Percentiles rank a stretch among this genome's conserved stretches.
phyloP scores from a whole-genome alignment of 92 coral and sea anemone species.

The Phenganax marumi region DNA sequence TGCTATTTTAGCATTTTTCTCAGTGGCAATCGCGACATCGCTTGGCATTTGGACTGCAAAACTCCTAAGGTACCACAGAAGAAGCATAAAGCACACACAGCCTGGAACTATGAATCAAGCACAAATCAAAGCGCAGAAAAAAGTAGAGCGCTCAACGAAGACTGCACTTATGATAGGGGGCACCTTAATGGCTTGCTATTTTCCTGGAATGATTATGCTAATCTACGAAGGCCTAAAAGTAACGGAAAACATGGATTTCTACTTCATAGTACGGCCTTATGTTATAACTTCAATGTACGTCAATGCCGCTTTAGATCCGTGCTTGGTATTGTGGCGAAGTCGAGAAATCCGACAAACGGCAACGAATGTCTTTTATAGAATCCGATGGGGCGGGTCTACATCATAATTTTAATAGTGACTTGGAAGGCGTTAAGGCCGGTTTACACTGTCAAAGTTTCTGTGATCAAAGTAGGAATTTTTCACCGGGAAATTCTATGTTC shows the following conservation, averaged over 20 bases:
- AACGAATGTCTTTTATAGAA: neutral
- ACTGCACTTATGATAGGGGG: neutral
- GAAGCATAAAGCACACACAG: neutral
- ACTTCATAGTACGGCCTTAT: neutral
- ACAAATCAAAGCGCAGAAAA: constrained; percentile 15
- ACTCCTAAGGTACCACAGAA: neutral
- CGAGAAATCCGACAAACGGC: neutral
- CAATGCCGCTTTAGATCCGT: constrained; percentile 3
- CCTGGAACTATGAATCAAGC: neutral
- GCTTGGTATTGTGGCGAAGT: constrained; percentile 18
- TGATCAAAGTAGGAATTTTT: too few species aligned
- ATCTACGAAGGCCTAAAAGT: neutral
- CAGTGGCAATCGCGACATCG: neutral
- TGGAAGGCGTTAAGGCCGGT: too few species aligned
- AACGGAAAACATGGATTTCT: neutral
- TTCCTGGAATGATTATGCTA: constrained; percentile 2
- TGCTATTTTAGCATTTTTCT: neutral
- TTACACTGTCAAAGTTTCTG: too few species aligned
- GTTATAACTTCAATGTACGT: neutral
- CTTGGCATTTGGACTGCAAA: neutral
- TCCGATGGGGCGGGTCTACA: neutral
- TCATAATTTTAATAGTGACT: neutral
- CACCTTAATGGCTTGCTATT: constrained; percentile 12
- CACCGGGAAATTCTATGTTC: too few species aligned
- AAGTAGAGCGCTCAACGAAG: neutral